A percentile compares a stretch with the other conserved stretches of the same genome.
These are phyloP conservation scores for Parasteatoda tepidariorum DNA, from an alignment of 1,140 invertebrate genomes.

Conservation along the genomic window DNA sequence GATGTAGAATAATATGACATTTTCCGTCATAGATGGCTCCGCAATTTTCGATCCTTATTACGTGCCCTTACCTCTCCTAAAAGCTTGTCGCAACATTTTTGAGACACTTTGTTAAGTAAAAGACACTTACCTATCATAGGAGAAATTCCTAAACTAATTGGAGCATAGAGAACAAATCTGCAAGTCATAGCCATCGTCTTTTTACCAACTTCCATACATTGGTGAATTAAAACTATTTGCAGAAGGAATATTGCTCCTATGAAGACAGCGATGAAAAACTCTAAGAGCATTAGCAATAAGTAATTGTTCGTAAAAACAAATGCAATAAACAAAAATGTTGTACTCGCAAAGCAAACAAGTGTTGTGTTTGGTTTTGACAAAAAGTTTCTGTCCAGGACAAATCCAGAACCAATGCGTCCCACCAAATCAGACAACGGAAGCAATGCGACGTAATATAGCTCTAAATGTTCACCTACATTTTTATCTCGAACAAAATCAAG, in stretches of 20 bases:
- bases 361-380: background rate
- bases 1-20: no score
- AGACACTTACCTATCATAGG: no score
- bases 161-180: no score
- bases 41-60: no score
- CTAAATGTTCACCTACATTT: background rate
- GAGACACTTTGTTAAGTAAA: no score
- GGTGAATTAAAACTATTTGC: background rate
- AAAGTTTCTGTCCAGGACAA: background rate
- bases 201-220: background rate
- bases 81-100: no score
- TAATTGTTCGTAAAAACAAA: background rate
- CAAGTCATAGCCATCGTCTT: background rate
- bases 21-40: no score
- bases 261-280: background rate
- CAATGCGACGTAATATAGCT: background rate
- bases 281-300: background rate
- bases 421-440: background rate
- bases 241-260: background rate
- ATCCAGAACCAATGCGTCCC: background rate
- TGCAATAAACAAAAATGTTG: background rate
- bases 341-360: background rate
- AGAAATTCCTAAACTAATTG: no score
- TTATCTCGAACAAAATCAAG: background rate
- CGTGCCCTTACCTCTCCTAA: no score